Base-by-base conservation (phyloP, 2,888 invertebrate genomes). In the Diarsia rubi region DNA sequence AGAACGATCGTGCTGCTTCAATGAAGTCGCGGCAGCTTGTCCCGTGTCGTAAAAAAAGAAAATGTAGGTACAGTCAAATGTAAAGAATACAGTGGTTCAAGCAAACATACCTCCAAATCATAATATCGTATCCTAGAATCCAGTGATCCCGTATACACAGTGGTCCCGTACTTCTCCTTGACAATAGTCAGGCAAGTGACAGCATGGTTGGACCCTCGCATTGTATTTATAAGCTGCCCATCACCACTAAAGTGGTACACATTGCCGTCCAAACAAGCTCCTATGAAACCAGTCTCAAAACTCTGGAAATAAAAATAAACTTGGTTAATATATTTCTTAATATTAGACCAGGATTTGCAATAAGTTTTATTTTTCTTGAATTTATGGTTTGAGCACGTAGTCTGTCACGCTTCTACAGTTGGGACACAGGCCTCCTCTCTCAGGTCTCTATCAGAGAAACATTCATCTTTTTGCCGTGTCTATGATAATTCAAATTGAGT, bases 201-300 rank as follows among this genome's bases (percentile, higher is more conserved):
- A 0, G 97, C 97, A 14, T 97, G 92, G 78, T 97, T 96, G 62
- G 97, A 97, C 8, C 97, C 97, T 68, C 97, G 93, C 70, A 97
- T 93, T n/a, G 97, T 97, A 79, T 96, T 95, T 64, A 97, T 86
- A 60, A 97, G 93, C 74, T 96, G 95, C 6, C 97, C 97, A 27
- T 97, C 97, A 12, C 96, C 92, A 85, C 95, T 96, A 90, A 97
- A 97, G 90, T 97, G 97, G 89, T 97, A 97, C 65, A 98, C 96
- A 83, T 97, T 97, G 71, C 98, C 98, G 83, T 97, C 97, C 76
- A 97, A 96, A 74, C 97, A 97, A 0, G 97, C 97, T 0, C 97
- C 97, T 84, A 98, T 90, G 90, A 98, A 97, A 71, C 97, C 96
- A 83, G 97, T 95, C 62, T 97, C 97, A 81, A 97, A 93, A 79